phyloP scores from a whole-genome alignment of 2,888 invertebrate species.

The Eristalinus aeneus region DNA sequence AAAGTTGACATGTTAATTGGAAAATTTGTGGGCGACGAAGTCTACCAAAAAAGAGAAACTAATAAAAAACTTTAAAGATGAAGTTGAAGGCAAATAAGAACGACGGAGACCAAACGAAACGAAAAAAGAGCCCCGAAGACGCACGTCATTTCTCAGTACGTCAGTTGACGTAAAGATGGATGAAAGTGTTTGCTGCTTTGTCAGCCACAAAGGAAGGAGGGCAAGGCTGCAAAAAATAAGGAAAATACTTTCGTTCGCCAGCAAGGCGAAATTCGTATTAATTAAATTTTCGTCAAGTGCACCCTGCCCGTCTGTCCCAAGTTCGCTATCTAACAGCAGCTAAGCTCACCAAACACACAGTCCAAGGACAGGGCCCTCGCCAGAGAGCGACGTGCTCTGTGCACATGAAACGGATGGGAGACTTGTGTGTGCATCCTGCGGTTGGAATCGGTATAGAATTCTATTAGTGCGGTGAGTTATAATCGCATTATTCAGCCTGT shows the following conservation, averaged over 20 bases:
- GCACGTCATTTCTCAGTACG: conserved; percentile 58
- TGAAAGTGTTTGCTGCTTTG: conserved; percentile 66
- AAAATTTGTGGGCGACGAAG: conserved; percentile 69
- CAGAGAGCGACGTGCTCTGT: conserved; percentile 8
- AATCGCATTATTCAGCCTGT: conserved; percentile 69
- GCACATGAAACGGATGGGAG: conserved; percentile 48
- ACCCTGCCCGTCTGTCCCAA: background rate
- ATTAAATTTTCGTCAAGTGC: conserved; percentile 66
- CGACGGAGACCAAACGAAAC: conserved; percentile 4
- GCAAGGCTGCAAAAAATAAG: background rate
- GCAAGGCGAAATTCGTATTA: conserved; percentile 56
- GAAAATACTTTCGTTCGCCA: conserved; percentile 31
- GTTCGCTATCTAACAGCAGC: conserved; percentile 47
- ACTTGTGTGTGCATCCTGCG: conserved; percentile 64
- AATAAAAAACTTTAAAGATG: conserved; percentile 66
- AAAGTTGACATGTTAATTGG: conserved; percentile 71
- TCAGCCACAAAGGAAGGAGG: conserved; percentile 46
- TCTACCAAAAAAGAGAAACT: conserved; percentile 63
- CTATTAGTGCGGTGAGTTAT: conserved; percentile 68
- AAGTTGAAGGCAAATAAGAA: conserved; percentile 65
- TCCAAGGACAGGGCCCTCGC: background rate
- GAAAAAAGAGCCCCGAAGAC: conserved; percentile 30
- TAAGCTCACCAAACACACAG: conserved; percentile 29
- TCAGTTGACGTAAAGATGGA: conserved; percentile 60
- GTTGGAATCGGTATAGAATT: conserved; percentile 54